Percentiles rank a stretch among this genome's conserved stretches.
Conservation (phyloP, 2,797 vertebrate species). For the Fistularia commersonii region DNA sequence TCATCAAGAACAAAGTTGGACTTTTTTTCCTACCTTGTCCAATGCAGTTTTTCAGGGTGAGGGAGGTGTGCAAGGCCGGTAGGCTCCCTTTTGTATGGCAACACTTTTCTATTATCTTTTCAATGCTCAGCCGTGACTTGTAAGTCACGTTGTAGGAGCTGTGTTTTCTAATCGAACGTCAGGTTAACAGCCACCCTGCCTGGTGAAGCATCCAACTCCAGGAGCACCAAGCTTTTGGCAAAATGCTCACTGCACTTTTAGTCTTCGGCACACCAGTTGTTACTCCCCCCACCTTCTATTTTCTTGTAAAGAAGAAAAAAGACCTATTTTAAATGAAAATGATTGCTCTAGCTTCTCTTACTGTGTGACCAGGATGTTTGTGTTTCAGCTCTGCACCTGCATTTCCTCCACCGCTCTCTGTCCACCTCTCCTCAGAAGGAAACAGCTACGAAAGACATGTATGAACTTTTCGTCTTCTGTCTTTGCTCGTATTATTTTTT, state of each 20-base stretch:
- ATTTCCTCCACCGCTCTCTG: slow-evolving; percentile 24
- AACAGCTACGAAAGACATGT: slow-evolving; percentile 30
- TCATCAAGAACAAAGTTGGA: too few species aligned
- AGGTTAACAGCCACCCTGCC: background rate
- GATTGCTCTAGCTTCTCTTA: background rate
- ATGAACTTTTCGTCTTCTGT: slow-evolving; percentile 39
- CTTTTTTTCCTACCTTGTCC: too few species aligned
- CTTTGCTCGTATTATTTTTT: slow-evolving; percentile 19
- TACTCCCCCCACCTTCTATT: background rate
- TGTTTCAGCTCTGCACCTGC: slow-evolving; percentile 4
- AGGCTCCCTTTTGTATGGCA: slow-evolving; percentile 37
- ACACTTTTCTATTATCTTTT: slow-evolving; percentile 50
- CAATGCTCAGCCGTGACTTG: slow-evolving; percentile 1
- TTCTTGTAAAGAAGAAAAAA: background rate
- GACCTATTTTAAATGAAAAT: too few species aligned
- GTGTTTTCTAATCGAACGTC: too few species aligned
- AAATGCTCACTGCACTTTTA: too few species aligned
- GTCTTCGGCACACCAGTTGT: background rate
- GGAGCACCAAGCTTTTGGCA: too few species aligned
- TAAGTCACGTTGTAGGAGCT: too few species aligned
- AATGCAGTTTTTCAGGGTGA: too few species aligned
- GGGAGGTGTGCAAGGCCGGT: background rate
- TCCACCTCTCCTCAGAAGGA: slow-evolving; percentile 24
- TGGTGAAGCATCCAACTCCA: too few species aligned
- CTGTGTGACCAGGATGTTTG: background rate